Evolutionary conservation across 2,113 vertebrate genomes (phyloP), one percentile per base, ranked within the genome.

Genomic region (Glaucomys volans): DNA sequence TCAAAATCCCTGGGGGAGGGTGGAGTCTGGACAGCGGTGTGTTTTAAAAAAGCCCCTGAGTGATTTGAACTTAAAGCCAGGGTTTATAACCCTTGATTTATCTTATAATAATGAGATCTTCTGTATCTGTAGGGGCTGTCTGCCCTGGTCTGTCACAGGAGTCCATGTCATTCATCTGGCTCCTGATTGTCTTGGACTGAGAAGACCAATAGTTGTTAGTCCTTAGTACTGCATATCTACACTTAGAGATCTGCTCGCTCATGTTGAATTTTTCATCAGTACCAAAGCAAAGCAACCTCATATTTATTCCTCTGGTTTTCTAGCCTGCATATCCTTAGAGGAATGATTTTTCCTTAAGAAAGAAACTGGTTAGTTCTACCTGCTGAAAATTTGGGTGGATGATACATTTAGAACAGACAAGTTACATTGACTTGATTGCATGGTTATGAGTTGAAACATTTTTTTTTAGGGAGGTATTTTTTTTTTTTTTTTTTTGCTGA

Each of bases 31-130:
- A 81, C 47, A 28, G 57, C 47, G n/a, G 17, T 80, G 24, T 72
- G 37, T 86, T 94, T 97, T 94, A 57, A 91, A 79, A 91, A 85
- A 40, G 22, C 40, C 62, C 24, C 54, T 47, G 12, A 52, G 40
- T 77, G 62, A 87, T 57, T 96, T 20, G 74, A 18, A 67, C 24
- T 32, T 94, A 82, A 81, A 94, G 22, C 32, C 26, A 69, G 40
- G 28, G 32, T 79, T 88, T 74, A 82, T 66, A 91, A 62, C 37
- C n/a, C n/a, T 88, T 50, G 32, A 52, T 64, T 85, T 82, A 83
- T 74, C 37, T 69, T 87, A 30, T 28, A 37, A 74, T 94, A 62
- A 77, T 47, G 47, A 85, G 47, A 26, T 62, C 28, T 69, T 24
- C 3, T 40, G 10, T 59, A 12, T 74, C n/a, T 5, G 1, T 37